Evolutionary conservation across 2,888 invertebrate species (phyloP).

Genomic region (Cryptus armator): DNA sequence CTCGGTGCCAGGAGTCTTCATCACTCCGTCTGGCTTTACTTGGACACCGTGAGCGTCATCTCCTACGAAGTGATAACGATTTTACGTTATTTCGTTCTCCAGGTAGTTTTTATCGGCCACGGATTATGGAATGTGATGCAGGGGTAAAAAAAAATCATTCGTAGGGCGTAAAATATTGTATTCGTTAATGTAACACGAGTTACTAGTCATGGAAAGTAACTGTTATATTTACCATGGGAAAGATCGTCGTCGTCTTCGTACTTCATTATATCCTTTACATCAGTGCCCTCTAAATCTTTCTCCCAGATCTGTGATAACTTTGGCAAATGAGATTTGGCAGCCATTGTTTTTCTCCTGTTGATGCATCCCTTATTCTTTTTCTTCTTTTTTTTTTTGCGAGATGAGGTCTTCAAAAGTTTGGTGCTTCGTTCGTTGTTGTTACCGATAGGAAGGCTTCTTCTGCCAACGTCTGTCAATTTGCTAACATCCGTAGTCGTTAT

Average conservation of each 20-base stretch:
- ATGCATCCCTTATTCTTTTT: background rate
- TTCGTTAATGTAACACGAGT: background rate
- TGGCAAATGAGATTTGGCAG: background rate
- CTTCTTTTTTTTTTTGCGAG: background rate
- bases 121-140: background rate
- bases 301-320: background rate
- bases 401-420: background rate
- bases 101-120: background rate
- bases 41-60: background rate
- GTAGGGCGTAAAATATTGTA: background rate
- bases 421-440: background rate
- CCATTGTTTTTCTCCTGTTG: background rate
- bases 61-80: conserved; percentile 13
- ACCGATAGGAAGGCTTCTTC: conserved; percentile 13
- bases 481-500: conserved; percentile 3
- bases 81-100: background rate
- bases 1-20: conserved; percentile 8
- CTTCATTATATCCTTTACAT: background rate
- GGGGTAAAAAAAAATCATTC: background rate
- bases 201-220: background rate
- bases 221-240: conserved; percentile 27
- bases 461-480: background rate
- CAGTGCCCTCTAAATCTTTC: background rate
- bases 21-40: background rate
- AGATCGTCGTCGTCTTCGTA: conserved; percentile 10